Evolutionary conservation across 2,888 invertebrate species (phyloP).

Genomic region (Synanthedon andrenaeformis): DNA sequence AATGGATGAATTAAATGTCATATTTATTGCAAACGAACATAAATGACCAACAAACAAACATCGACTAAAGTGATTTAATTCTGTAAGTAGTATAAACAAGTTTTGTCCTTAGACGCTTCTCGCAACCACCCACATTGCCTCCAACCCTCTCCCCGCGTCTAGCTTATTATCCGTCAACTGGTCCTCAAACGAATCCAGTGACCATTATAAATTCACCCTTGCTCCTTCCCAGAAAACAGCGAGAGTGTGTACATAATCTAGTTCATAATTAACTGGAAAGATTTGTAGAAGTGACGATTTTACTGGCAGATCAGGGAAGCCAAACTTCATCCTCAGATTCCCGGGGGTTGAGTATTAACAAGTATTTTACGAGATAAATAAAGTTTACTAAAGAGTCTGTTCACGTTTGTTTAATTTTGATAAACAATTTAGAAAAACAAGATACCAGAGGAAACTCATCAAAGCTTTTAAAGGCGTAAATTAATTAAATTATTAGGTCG

Average conservation of each 20-base stretch:
- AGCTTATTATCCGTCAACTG: constrained; percentile 25
- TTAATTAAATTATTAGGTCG: too few relatives aligned
- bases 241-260: neutral
- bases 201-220: constrained; percentile 24
- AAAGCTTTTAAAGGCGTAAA: too few relatives aligned
- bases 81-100: constrained; percentile 63
- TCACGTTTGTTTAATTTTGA: constrained; percentile 31
- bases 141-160: constrained; percentile 23
- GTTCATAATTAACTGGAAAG: neutral
- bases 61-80: constrained; percentile 52
- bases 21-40: constrained; percentile 12
- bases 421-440: constrained; percentile 8
- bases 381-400: constrained; percentile 52
- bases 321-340: constrained; percentile 37
- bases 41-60: constrained; percentile 20
- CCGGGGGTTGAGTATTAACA: constrained; percentile 55
- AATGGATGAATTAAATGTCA: too few relatives aligned
- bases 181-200: constrained; percentile 30
- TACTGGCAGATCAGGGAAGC: constrained; percentile 28
- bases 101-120: constrained; percentile 41
- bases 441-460: neutral
- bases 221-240: neutral
- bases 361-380: constrained; percentile 65
- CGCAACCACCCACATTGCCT: constrained; percentile 21
- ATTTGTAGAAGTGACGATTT: constrained; percentile 14